Evolutionary conservation across 1,140 invertebrate genomes (phyloP).

Genomic region (Macrosteles quadrilineatus): DNA sequence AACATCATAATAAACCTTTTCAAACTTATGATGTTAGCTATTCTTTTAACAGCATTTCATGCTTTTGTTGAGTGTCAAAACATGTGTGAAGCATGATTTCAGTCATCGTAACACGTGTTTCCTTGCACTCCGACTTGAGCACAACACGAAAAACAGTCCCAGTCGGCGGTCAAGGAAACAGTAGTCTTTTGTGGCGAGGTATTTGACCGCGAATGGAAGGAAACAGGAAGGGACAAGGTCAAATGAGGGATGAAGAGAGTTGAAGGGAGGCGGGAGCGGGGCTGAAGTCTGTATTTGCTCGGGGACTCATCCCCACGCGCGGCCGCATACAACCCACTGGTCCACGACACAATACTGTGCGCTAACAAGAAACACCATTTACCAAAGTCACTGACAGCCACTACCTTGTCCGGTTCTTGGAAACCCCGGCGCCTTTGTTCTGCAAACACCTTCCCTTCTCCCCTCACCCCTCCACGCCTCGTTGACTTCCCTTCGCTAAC

Average conservation of each 20-base stretch:
- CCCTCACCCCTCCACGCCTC: neutral
- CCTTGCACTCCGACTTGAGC: too few relatives aligned
- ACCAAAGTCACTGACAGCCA: slow-evolving; percentile 13
- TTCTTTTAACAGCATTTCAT: too few relatives aligned
- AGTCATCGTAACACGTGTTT: too few relatives aligned
- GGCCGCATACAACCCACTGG: neutral
- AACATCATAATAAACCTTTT: too few relatives aligned
- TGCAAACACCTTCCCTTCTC: neutral
- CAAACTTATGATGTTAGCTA: too few relatives aligned
- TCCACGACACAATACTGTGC: too few relatives aligned
- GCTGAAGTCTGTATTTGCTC: neutral
- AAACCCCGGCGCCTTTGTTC: slow-evolving; percentile 17
- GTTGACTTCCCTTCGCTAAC: neutral
- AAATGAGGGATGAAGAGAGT: slow-evolving; percentile 12
- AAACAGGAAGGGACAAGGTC: slow-evolving; percentile 21
- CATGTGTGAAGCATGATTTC: too few relatives aligned
- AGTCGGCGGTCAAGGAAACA: too few relatives aligned
- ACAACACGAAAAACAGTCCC: too few relatives aligned
- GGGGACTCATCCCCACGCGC: neutral
- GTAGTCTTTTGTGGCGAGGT: neutral
- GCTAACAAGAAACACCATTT: slow-evolving; percentile 22
- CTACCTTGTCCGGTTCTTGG: slow-evolving; percentile 19
- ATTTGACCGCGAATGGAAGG: slow-evolving; percentile 7
- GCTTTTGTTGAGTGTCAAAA: too few relatives aligned
- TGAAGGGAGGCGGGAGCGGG: neutral